A percentile compares a stretch with the other conserved stretches of the same genome.
These are phyloP conservation scores for Hylaeus volcanicus DNA, from an alignment of 1,140 invertebrate species.

Conservation along the genomic window DNA sequence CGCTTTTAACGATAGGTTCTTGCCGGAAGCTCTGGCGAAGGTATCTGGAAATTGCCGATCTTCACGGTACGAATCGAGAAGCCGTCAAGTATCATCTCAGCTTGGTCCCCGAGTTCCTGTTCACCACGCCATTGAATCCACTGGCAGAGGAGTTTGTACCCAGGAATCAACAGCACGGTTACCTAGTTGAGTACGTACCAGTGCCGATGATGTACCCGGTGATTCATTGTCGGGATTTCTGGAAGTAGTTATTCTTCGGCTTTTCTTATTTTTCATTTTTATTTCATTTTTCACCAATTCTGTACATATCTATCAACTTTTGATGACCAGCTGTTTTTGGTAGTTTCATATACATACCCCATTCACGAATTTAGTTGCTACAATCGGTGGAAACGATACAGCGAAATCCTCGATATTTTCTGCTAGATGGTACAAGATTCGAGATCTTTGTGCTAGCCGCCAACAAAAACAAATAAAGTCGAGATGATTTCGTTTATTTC, in stretches of 20 bases:
- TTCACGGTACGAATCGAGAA: slow-evolving; percentile 88
- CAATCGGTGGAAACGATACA: background rate
- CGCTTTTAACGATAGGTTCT: slow-evolving; percentile 90
- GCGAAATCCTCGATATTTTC: background rate
- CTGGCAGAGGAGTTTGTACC: slow-evolving; percentile 91
- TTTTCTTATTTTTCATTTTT: background rate
- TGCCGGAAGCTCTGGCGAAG: slow-evolving; percentile 93
- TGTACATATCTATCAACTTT: background rate
- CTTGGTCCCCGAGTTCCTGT: slow-evolving; percentile 84
- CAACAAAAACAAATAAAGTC: too few species aligned
- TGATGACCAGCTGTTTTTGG: too few species aligned
- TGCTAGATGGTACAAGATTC: too few species aligned
- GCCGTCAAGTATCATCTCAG: slow-evolving; percentile 86
- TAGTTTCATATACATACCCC: background rate
- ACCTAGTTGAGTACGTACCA: slow-evolving; percentile 62
- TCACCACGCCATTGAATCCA: slow-evolving; percentile 90
- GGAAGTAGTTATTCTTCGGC: background rate
- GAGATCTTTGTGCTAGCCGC: too few species aligned
- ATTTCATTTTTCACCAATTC: background rate
- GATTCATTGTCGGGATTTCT: slow-evolving; percentile 34
- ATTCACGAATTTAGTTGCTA: background rate
- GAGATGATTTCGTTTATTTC: too few species aligned
- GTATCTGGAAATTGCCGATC: slow-evolving; percentile 88
- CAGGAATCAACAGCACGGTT: slow-evolving; percentile 77
- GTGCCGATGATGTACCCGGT: slow-evolving; percentile 60